Conservation (phyloP, 2,797 vertebrate genomes). For the Sarcoramphus papa region DNA sequence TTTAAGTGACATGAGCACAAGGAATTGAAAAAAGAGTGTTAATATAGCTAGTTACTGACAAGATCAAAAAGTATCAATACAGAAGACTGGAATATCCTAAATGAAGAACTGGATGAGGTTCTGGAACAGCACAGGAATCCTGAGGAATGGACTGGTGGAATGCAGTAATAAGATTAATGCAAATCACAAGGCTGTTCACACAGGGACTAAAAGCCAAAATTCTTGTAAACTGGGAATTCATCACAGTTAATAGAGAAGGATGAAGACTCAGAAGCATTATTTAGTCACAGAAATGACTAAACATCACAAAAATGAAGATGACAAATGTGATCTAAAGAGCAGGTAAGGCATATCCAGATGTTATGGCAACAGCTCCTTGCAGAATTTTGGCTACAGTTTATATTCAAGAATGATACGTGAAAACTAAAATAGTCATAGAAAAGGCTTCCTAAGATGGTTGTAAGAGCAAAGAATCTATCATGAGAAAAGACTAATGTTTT, state of each 20-base stretch:
- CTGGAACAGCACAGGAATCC: background rate
- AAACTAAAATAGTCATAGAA: background rate
- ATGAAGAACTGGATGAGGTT: background rate
- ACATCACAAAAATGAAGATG: background rate
- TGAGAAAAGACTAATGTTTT: background rate
- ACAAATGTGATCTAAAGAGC: background rate
- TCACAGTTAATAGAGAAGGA: background rate
- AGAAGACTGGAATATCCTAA: background rate
- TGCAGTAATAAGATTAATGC: constrained; percentile 14
- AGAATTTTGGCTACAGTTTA: background rate
- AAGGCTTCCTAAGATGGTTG: background rate
- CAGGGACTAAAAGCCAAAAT: background rate
- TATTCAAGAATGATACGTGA: background rate
- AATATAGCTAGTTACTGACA: background rate
- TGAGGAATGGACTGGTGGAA: background rate
- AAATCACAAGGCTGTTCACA: constrained; percentile 8
- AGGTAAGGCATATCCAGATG: constrained; percentile 1
- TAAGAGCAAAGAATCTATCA: background rate
- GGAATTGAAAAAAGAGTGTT: background rate
- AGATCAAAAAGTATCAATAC: background rate
- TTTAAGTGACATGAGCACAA: background rate
- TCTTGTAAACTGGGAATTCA: background rate
- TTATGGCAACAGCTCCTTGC: background rate
- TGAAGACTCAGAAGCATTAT: background rate
- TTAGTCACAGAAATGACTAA: background rate